Conservation (phyloP, 92 coral and sea anemone genomes). For the Phenganax stokvisi region DNA sequence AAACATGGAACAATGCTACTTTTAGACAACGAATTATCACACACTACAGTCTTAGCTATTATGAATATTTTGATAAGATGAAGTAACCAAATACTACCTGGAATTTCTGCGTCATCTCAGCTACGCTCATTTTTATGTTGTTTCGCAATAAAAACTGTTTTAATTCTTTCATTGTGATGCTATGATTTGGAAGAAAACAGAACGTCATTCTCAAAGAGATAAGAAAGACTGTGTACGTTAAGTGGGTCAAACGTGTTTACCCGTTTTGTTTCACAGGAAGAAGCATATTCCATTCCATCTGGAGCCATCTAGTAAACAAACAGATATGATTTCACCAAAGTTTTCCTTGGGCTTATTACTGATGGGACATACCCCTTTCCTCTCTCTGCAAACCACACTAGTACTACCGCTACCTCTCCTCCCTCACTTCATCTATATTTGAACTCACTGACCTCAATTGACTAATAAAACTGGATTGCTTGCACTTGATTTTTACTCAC, state of each 20-base stretch:
- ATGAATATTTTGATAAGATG: background rate
- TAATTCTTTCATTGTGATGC: constrained; percentile 87
- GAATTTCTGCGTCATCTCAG: constrained; percentile 57
- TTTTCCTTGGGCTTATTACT: too few relatives aligned
- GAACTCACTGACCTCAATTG: too few relatives aligned
- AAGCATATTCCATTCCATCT: constrained; percentile 80
- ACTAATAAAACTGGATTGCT: too few relatives aligned
- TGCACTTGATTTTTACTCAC: too few relatives aligned
- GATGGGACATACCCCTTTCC: too few relatives aligned
- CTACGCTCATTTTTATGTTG: constrained; percentile 67
- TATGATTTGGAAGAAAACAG: constrained; percentile 14
- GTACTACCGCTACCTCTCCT: background rate
- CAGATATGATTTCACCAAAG: background rate
- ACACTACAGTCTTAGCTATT: background rate
- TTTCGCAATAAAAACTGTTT: constrained; percentile 77
- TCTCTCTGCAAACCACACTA: background rate
- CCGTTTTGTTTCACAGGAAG: constrained; percentile 31
- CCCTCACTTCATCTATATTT: too few relatives aligned
- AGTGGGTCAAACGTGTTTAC: background rate
- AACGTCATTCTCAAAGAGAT: background rate
- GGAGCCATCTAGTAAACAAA: constrained; percentile 65
- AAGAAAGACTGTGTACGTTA: background rate
- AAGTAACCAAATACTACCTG: constrained; percentile 42
- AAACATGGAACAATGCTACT: background rate
- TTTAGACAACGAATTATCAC: background rate